Evolutionary conservation across 2,797 vertebrate genomes (phyloP).

Genomic region (Mionectes olivaceus): DNA sequence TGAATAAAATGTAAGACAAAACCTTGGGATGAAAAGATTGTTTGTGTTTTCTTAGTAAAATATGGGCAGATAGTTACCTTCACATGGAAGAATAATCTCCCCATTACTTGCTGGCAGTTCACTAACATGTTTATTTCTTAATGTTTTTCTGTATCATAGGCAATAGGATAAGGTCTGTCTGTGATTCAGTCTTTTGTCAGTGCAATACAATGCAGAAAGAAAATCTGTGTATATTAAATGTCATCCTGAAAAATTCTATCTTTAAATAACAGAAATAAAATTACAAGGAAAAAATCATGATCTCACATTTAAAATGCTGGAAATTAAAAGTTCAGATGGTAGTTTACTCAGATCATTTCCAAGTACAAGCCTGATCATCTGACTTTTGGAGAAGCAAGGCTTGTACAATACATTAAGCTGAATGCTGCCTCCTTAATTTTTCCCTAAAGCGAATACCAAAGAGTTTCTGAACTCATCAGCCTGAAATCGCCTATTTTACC

Average conservation of each 20-base stretch:
- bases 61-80: neutral
- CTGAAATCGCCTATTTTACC: neutral
- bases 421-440: neutral
- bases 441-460: neutral
- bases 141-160: neutral
- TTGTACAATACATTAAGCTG: neutral
- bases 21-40: neutral
- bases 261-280: neutral
- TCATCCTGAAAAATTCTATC: neutral
- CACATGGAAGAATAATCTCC: neutral
- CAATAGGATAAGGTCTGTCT: neutral
- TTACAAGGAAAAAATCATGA: neutral
- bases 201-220: neutral
- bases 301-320: neutral
- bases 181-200: neutral
- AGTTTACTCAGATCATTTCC: neutral
- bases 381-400: neutral
- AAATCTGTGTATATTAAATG: neutral
- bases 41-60: neutral
- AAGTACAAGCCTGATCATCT: neutral
- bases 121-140: neutral
- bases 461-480: neutral
- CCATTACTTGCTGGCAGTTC: neutral
- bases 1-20: neutral
- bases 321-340: neutral